Evolutionary conservation across 2,113 vertebrate genomes (phyloP), one percentile per base, ranked within the genome.

Genomic region (Zosterops hypoxanthus): DNA sequence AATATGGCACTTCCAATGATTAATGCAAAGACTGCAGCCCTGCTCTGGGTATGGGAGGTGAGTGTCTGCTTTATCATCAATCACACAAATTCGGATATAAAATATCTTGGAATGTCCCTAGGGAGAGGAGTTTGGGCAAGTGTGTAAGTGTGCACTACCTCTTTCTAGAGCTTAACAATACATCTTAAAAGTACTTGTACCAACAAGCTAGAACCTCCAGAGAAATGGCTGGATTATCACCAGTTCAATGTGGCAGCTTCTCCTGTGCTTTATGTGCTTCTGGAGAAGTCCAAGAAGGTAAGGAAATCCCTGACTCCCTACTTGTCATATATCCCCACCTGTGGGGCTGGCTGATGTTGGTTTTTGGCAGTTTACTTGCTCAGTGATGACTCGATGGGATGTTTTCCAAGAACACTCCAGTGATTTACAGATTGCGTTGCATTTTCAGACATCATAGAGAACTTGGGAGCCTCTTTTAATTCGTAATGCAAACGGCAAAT

Each of bases 61-160:
- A 8, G 24, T 22, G 26, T 39, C 69, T 31, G 33, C 55, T 73
- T 87, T 33, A 55, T 44, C 4, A 6, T 63, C 53, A 39, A 42
- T 44, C 59, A 59, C 59, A 41, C 0, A 2, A 50, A 24, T 41
- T n/a, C 25, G 50, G 28, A 53, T n/a, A 44, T n/a, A 60, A 49
- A 41, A 5, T 20, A 34, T 9, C 33, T 39, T 47, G 26, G 25
- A 64, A 53, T 0, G 0, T 17, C 57, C 34, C 53, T 24, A n/a
- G 65, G 16, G 33, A 79, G 20, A 76, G 34, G 33, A 66, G 46
- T 6, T 3, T 2, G 7, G 31, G 21, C 14, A 50, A 31, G 22
- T 4, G 26, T 56, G 21, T 25, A 33, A 25, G 23, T 29, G 50
- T 28, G 18, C 25, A 19, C 17, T 39, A 8, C 26, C 16, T 56